Evolutionary conservation across 35 echinoderm and acorn worm species (phyloP).

Genomic region (Holothuria glaberrima): DNA sequence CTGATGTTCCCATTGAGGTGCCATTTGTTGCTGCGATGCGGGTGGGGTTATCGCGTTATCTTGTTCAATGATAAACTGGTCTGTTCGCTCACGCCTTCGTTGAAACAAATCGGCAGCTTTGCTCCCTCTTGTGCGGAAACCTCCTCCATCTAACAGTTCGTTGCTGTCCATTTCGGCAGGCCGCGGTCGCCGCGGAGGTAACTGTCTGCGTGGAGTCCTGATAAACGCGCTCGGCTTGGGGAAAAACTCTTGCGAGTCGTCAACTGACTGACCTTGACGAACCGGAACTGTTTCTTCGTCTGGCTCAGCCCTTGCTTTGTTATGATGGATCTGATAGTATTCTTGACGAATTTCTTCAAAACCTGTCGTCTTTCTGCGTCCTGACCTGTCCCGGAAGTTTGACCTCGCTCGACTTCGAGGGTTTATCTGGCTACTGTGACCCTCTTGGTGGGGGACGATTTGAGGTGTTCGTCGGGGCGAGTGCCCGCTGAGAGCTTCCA

Average conservation of each 20-base stretch:
- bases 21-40: neutral
- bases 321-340: conserved; percentile 49
- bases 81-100: conserved; percentile 7
- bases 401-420: conserved; percentile 27
- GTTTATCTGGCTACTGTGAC: conserved; percentile 18
- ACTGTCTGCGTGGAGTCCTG: conserved; percentile 18
- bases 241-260: conserved; percentile 20
- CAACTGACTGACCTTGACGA: conserved; percentile 6
- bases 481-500: neutral
- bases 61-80: conserved; percentile 20
- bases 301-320: conserved; percentile 19
- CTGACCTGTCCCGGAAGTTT: conserved; percentile 9
- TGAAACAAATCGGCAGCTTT: conserved; percentile 19
- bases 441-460: conserved; percentile 29
- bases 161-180: neutral
- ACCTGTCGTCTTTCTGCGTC: conserved; percentile 39
- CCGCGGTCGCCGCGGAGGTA: conserved; percentile 5
- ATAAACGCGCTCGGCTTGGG: conserved; percentile 54
- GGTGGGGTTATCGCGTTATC: neutral
- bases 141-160: conserved; percentile 17
- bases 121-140: conserved; percentile 22
- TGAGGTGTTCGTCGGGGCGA: neutral
- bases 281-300: neutral
- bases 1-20: neutral
- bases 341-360: conserved; percentile 58